Percentiles rank a stretch among this genome's conserved stretches.
Evolutionary conservation across 2,797 vertebrate genomes (phyloP).

Genomic region (Myoxocephalus aenaeus): DNA sequence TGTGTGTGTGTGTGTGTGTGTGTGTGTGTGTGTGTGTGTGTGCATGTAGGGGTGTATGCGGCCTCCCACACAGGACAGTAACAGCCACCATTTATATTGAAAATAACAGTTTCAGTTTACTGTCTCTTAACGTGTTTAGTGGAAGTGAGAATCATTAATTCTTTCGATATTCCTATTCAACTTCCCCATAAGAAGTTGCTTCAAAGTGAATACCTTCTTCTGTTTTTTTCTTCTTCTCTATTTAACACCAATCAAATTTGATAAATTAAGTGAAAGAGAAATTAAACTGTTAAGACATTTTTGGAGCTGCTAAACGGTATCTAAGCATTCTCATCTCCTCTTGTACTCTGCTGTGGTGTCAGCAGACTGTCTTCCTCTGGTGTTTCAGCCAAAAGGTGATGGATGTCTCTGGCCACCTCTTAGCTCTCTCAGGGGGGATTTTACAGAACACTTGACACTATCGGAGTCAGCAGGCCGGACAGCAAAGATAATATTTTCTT

Average conservation of each 20-base stretch:
- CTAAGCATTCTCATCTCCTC: conserved; percentile 34
- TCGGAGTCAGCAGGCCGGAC: conserved; percentile 61
- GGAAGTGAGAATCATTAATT: not conserved
- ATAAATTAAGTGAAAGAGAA: conserved; percentile 10
- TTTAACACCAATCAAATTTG: conserved; percentile 14
- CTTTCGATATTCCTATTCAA: not conserved
- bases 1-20: conserved; percentile 30
- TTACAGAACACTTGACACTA: conserved; percentile 65
- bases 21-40: not conserved
- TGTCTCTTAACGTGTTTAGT: not conserved
- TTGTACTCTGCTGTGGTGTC: conserved; percentile 56
- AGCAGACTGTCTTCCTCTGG: conserved; percentile 71
- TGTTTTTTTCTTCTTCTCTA: not conserved
- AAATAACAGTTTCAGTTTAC: not conserved
- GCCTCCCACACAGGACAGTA: conserved; percentile 1
- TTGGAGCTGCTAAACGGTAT: conserved; percentile 36
- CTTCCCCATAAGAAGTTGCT: not conserved
- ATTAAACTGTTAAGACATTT: conserved; percentile 15
- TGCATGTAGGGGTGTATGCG: not conserved
- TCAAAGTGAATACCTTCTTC: not conserved
- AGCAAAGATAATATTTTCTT: conserved; percentile 50
- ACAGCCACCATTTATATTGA: conserved; percentile 11
- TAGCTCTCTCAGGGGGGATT: conserved; percentile 52
- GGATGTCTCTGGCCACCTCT: conserved; percentile 66
- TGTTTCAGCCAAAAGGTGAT: conserved; percentile 66